Evolutionary conservation across 1,140 invertebrate species (phyloP), one percentile per base, ranked within the genome.

Genomic region (Radopholus similis): DNA sequence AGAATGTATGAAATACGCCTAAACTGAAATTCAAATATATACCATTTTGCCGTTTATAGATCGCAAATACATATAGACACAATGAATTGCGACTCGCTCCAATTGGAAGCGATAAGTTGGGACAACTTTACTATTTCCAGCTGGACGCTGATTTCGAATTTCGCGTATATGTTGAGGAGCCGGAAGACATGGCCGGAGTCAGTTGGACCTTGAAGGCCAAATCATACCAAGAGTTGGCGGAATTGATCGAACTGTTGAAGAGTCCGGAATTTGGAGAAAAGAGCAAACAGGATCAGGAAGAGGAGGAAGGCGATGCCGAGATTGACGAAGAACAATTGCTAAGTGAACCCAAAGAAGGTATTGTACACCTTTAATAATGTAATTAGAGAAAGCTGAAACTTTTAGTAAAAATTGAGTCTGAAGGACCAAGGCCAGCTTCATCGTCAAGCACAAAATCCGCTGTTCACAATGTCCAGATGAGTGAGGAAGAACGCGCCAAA

Each of bases 61-160:
- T 75, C 54, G 68, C 70, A 18, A 67, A 76, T 54, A 73, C 73
- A 28, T 70, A 62, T 28, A 40, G 34, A 5, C 54, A 40, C 18
- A 68, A 38, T 55, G 73, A 75, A 51, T 54, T 76, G 21, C 74
- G 73, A n/a, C 53, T 76, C 9, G 58, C 65, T 5, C 73, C 73
- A 3, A 65, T 75, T 40, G 74, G 73, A 23, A 34, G 30, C 21
- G 73, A 75, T 34, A 53, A 37, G 26, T 55, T 64, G 28, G 73
- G 73, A 2, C 59, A 71, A 23, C 18, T 51, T 4, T 75, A 73
- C 49, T 75, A 70, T 53, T 56, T 57, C 26, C 73, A 75, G 28
- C 21, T 71, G 18, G 73, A 75, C 38, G 59, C 32, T 28, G 71
- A 75, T 21, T 37, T 75, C 0, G 71, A 76, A 49, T 40, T 75